Evolutionary conservation across 2,797 vertebrate species (phyloP).

Genomic region (Acrossocheilus wenchowensis): DNA sequence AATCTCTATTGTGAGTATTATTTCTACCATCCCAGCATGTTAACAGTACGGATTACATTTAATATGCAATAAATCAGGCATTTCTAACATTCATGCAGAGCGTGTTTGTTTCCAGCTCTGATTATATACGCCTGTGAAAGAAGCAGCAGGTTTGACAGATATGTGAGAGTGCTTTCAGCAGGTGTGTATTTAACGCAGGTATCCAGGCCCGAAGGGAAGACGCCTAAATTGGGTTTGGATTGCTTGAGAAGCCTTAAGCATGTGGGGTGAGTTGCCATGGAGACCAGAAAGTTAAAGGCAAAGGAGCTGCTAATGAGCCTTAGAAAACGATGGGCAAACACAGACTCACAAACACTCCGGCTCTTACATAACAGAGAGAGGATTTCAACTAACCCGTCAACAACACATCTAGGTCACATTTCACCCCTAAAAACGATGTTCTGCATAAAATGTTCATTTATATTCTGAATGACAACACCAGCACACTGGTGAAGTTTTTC

Average conservation of each 20-base stretch:
- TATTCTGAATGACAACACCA: background rate
- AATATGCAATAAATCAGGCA: background rate
- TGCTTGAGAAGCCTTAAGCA: constrained; percentile 27
- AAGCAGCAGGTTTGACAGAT: background rate
- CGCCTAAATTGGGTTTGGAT: constrained; percentile 30
- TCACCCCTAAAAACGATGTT: background rate
- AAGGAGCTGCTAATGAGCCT: constrained; percentile 45
- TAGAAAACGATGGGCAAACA: background rate
- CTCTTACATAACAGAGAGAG: constrained; percentile 8
- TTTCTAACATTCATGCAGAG: background rate
- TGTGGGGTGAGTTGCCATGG: constrained; percentile 37
- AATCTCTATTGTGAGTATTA: background rate
- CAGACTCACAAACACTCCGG: background rate
- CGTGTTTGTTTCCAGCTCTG: background rate
- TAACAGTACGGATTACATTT: background rate
- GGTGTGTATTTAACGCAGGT: constrained; percentile 35
- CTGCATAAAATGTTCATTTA: background rate
- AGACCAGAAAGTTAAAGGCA: constrained; percentile 34
- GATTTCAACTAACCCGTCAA: background rate
- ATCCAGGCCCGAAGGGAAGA: background rate
- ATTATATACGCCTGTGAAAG: background rate
- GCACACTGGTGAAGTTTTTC: background rate
- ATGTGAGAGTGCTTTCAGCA: background rate
- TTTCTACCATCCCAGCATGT: background rate
- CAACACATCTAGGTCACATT: background rate